Conservation (phyloP, 1,140 invertebrate species). For the Leptopilina clavipes region DNA sequence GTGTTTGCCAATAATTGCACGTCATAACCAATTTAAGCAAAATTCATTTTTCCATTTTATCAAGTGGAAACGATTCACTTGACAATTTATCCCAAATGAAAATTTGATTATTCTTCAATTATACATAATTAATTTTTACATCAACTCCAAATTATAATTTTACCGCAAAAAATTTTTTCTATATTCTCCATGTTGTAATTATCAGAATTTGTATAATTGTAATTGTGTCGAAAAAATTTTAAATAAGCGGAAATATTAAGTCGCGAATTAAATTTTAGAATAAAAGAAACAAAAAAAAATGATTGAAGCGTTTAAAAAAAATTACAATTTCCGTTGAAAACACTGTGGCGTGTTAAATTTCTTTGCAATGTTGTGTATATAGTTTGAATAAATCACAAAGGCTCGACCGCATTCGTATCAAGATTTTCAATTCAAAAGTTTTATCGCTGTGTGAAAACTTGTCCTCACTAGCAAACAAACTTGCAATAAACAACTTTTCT, state of each 20-base stretch:
- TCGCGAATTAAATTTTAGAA: background rate
- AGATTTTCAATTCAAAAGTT: slow-evolving; percentile 5
- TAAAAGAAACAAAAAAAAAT: background rate
- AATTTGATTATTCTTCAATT: background rate
- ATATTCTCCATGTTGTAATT: too few species aligned
- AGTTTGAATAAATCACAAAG: slow-evolving; percentile 23
- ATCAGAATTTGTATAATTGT: background rate
- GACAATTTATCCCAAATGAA: background rate
- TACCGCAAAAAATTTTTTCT: too few species aligned
- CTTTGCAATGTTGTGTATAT: background rate
- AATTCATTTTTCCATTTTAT: background rate
- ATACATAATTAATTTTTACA: background rate
- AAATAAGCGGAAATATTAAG: too few species aligned
- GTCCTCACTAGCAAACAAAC: slow-evolving; percentile 20
- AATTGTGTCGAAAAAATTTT: too few species aligned
- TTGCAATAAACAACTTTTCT: slow-evolving; percentile 27
- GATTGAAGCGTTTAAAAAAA: background rate
- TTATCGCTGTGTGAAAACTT: slow-evolving; percentile 12
- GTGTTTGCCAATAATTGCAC: slow-evolving; percentile 18
- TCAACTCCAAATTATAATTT: too few species aligned
- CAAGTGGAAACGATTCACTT: background rate
- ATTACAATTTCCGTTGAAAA: background rate
- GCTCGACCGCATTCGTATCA: slow-evolving; percentile 24
- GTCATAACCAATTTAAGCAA: slow-evolving; percentile 12
- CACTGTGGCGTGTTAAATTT: background rate